phyloP scores from a whole-genome alignment of 2,888 invertebrate genomes.

The Hoplodrina ambigua region DNA sequence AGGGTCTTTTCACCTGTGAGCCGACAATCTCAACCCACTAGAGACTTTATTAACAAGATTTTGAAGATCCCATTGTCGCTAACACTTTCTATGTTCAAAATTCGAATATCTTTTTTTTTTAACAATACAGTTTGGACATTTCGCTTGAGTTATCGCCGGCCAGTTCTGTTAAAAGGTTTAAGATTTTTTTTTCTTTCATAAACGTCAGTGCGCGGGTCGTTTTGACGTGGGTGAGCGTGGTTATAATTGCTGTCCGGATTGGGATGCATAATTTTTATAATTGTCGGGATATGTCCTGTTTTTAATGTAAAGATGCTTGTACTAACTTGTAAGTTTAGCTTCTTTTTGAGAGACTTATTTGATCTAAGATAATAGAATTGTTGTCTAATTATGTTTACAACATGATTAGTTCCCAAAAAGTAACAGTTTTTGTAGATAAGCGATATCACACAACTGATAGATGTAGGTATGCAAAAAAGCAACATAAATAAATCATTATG shows the following conservation, averaged over 20 bases:
- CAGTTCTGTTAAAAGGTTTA: slow-evolving; percentile 89
- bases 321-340: not conserved
- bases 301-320: slow-evolving; percentile 7
- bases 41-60: slow-evolving; percentile 90
- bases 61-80: slow-evolving; percentile 89
- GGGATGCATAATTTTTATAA: slow-evolving; percentile 41
- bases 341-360: too few species aligned
- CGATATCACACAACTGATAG: not conserved
- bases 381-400: not conserved
- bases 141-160: slow-evolving; percentile 90
- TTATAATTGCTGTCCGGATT: slow-evolving; percentile 84
- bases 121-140: slow-evolving; percentile 86
- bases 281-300: slow-evolving; percentile 51
- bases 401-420: not conserved
- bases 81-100: slow-evolving; percentile 89
- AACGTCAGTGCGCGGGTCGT: slow-evolving; percentile 83
- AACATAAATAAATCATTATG: too few species aligned
- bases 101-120: slow-evolving; percentile 79
- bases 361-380: too few species aligned
- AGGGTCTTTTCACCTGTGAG: slow-evolving; percentile 54
- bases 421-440: too few species aligned
- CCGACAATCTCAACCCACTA: slow-evolving; percentile 64
- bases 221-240: slow-evolving; percentile 90
- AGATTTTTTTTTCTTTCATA: slow-evolving; percentile 82
- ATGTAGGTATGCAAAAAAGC: not conserved